Evolutionary conservation across 2,113 vertebrate genomes (phyloP).

Genomic region (Tringa solitaria): DNA sequence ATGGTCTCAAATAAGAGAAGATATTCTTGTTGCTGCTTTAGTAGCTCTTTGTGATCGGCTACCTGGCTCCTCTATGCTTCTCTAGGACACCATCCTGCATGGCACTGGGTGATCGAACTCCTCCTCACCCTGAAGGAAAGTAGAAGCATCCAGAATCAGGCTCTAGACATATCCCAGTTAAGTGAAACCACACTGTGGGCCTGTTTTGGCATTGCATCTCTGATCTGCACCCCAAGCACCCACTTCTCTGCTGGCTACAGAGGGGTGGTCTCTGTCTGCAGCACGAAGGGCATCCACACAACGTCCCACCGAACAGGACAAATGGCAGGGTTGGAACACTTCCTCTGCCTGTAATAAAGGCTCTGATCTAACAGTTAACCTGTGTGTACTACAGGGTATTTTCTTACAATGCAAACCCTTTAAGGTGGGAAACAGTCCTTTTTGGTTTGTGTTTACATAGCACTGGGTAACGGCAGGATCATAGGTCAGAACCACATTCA

Average conservation of each 20-base stretch:
- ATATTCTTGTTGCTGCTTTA: conserved; percentile 12
- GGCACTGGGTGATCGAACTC: neutral
- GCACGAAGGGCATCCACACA: neutral
- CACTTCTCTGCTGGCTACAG: neutral
- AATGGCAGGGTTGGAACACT: neutral
- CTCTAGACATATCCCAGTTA: neutral
- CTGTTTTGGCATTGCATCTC: neutral
- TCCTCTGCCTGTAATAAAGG: neutral
- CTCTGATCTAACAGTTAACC: neutral
- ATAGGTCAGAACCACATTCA: neutral
- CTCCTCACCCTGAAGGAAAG: neutral
- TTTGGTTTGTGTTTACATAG: neutral
- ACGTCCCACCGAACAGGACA: neutral
- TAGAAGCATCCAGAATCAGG: neutral
- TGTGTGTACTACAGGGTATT: neutral
- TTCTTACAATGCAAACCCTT: neutral
- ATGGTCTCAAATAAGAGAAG: conserved; percentile 26
- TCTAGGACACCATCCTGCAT: neutral
- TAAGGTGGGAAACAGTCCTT: neutral
- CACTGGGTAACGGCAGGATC: neutral
- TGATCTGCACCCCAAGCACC: fast-evolving
- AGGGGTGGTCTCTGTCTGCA: fast-evolving
- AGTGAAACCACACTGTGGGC: neutral
- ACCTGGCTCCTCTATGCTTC: neutral
- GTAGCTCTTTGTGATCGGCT: neutral